phyloP scores from a whole-genome alignment of 2,113 vertebrate species.

The Microcebus murinus region DNA sequence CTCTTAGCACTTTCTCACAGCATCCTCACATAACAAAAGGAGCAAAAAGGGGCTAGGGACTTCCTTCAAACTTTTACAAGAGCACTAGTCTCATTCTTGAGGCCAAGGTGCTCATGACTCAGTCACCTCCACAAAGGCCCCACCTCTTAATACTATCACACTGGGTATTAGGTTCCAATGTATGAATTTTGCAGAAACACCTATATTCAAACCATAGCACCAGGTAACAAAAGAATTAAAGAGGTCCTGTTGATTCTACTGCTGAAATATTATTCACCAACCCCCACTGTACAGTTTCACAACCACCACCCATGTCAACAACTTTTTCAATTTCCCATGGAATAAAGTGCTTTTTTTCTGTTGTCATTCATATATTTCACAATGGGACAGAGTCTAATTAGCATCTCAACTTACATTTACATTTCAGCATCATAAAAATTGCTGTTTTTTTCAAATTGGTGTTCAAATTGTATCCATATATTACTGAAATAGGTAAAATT shows the following conservation, averaged over 20 bases:
- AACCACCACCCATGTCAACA: too few species aligned
- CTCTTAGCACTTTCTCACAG: neutral
- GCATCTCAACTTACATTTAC: neutral
- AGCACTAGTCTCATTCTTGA: neutral
- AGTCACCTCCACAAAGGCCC: neutral
- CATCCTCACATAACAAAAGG: neutral
- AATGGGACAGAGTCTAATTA: neutral
- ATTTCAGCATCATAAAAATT: neutral
- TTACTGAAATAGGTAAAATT: neutral
- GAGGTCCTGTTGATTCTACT: neutral
- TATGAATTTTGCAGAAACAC: neutral
- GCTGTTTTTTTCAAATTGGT: neutral
- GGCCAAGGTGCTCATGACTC: neutral
- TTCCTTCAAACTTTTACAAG: neutral
- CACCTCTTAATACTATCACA: neutral
- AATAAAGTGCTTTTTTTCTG: neutral
- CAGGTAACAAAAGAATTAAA: neutral
- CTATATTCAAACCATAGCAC: neutral
- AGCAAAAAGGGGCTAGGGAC: neutral
- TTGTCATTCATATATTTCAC: neutral
- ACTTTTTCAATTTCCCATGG: neutral
- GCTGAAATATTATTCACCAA: neutral
- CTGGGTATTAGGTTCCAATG: neutral
- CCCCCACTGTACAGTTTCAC: neutral
- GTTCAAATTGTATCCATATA: neutral